phyloP scores from a whole-genome alignment of 2,797 vertebrate genomes.

The Phyllotis vaccarum region DNA sequence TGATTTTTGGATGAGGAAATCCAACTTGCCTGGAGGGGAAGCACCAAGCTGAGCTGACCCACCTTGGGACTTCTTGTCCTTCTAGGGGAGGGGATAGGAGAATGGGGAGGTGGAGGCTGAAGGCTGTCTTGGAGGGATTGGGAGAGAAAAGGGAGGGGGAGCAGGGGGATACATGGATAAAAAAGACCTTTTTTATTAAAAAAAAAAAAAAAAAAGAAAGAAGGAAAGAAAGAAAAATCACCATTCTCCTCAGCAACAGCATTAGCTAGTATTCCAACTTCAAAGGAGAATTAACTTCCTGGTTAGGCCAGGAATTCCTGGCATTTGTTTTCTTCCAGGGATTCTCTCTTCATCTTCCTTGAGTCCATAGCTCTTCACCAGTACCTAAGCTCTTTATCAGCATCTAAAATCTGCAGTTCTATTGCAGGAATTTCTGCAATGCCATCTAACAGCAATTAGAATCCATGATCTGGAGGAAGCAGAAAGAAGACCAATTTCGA shows the following conservation, averaged over 20 bases:
- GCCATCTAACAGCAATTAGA: constrained; percentile 9
- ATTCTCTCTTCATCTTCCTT: neutral
- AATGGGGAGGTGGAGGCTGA: too few relatives aligned
- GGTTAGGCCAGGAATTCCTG: neutral
- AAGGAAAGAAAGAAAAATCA: too few relatives aligned
- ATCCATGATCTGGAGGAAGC: constrained; percentile 6
- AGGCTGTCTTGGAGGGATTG: too few relatives aligned
- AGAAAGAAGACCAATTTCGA: constrained; percentile 44
- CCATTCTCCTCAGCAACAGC: neutral
- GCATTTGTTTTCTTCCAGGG: neutral
- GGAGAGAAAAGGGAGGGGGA: too few relatives aligned
- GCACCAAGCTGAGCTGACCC: too few relatives aligned
- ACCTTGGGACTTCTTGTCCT: too few relatives aligned
- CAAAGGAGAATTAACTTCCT: neutral
- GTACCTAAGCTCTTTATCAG: neutral
- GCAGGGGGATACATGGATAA: too few relatives aligned
- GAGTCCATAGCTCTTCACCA: neutral
- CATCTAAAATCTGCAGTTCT: neutral
- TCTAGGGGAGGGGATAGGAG: too few relatives aligned
- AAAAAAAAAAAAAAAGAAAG: too few relatives aligned
- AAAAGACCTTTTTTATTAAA: too few relatives aligned
- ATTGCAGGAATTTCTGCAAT: neutral
- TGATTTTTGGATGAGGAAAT: too few relatives aligned
- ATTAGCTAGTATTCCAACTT: neutral
- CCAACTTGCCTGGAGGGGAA: too few relatives aligned